Evolutionary conservation across 1,140 invertebrate genomes (phyloP).

Genomic region (Danaus plexippus): DNA sequence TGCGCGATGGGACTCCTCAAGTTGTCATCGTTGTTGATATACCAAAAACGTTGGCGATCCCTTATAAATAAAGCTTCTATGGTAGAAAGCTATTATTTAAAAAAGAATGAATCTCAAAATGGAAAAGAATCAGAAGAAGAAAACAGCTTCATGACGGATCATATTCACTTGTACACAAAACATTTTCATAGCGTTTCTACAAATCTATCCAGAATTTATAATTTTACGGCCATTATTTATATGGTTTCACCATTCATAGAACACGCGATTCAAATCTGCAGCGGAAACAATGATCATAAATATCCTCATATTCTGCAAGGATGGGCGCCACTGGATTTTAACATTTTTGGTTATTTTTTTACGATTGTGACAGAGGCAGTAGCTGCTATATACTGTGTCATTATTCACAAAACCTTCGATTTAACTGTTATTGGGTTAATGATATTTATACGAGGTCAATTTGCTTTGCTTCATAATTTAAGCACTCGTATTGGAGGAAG

Average conservation of each 20-base stretch:
- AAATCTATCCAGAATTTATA: constrained; percentile 33
- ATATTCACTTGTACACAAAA: constrained; percentile 33
- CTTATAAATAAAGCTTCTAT: constrained; percentile 26
- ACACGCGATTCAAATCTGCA: constrained; percentile 21
- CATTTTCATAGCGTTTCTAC: constrained; percentile 29
- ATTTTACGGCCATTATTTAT: constrained; percentile 33
- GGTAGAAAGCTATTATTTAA: constrained; percentile 33
- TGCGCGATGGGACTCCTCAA: constrained; percentile 45
- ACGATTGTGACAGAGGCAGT: constrained; percentile 32
- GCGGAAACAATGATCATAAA: constrained; percentile 7
- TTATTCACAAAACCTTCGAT: constrained; percentile 44
- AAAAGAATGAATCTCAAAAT: constrained; percentile 6
- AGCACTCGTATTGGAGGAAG: constrained; percentile 38
- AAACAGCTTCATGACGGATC: constrained; percentile 14
- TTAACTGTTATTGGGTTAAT: constrained; percentile 40
- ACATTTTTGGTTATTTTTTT: constrained; percentile 30
- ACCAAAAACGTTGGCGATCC: constrained; percentile 26
- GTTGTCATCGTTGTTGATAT: constrained; percentile 25
- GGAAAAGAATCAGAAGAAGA: constrained; percentile 44
- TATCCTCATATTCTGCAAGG: constrained; percentile 44
- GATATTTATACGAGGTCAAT: constrained; percentile 54
- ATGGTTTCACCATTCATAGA: constrained; percentile 45
- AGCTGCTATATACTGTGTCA: constrained; percentile 39
- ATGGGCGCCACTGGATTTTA: constrained; percentile 37
- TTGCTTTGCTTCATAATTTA: constrained; percentile 32